phyloP scores from a whole-genome alignment of 1,140 invertebrate genomes.

The Pollicipes pollicipes region DNA sequence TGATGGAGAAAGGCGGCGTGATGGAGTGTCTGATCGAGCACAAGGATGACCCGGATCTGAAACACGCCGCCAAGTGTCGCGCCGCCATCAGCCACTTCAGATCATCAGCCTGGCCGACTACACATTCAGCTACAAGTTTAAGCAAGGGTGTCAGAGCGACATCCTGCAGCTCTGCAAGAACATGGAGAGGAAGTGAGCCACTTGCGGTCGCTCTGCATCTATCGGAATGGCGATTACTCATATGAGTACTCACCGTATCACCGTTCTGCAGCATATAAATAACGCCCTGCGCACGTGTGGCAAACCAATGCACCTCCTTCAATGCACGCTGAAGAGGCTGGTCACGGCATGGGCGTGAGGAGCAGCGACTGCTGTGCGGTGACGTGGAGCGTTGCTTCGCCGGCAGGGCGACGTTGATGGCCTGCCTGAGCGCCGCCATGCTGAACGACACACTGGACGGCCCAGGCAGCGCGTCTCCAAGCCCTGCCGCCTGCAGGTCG shows the following conservation, averaged over 20 bases:
- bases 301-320: no score
- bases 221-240: no score
- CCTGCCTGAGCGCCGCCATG: neutral
- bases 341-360: no score
- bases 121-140: conserved; percentile 86
- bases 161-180: conserved; percentile 34
- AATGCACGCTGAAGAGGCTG: no score
- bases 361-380: no score
- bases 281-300: no score
- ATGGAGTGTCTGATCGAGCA: conserved; percentile 85
- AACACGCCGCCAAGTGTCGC: conserved; percentile 27
- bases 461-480: neutral
- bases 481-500: neutral
- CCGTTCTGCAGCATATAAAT: no score
- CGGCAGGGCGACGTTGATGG: neutral
- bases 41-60: conserved; percentile 65
- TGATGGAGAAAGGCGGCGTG: no score
- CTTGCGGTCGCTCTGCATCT: no score
- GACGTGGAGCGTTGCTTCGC: no score
- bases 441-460: neutral
- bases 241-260: no score
- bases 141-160: conserved; percentile 71
- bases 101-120: conserved; percentile 84
- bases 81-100: conserved; percentile 37
- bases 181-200: conserved; percentile 31